Percentiles rank a stretch among this genome's conserved stretches.
These are phyloP conservation scores for Thinocorus orbignyianus DNA, from an alignment of 2,113 vertebrate genomes.

Conservation along the genomic window DNA sequence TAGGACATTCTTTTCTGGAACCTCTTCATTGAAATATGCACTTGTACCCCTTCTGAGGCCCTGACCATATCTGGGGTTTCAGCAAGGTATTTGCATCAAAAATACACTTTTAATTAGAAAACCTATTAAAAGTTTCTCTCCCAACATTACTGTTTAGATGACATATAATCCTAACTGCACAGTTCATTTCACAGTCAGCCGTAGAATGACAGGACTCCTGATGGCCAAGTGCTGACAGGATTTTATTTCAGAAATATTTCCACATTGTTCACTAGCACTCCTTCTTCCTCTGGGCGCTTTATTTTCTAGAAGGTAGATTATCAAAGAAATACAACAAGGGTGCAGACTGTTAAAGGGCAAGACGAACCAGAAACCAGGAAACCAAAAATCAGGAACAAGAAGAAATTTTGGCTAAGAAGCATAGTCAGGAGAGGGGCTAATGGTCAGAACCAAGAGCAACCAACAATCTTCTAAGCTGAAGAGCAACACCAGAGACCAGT, in stretches of 20 bases:
- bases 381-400: background rate
- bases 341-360: background rate
- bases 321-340: background rate
- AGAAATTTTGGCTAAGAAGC: background rate
- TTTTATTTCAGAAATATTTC: slow-evolving; percentile 1
- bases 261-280: background rate
- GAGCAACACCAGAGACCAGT: background rate
- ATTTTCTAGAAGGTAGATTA: background rate
- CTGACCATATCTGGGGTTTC: background rate
- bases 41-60: background rate
- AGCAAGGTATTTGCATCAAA: background rate
- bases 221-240: background rate
- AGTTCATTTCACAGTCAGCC: background rate
- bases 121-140: background rate
- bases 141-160: background rate
- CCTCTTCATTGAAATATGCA: background rate
- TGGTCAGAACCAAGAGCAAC: background rate
- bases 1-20: background rate
- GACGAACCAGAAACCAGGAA: background rate
- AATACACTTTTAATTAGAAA: background rate
- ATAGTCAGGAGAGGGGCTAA: background rate
- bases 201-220: background rate
- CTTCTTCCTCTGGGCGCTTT: background rate
- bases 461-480: background rate
- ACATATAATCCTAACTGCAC: background rate